Evolutionary conservation across 2,113 vertebrate genomes (phyloP), one percentile per base, ranked within the genome.

Genomic region (Rana temporaria): DNA sequence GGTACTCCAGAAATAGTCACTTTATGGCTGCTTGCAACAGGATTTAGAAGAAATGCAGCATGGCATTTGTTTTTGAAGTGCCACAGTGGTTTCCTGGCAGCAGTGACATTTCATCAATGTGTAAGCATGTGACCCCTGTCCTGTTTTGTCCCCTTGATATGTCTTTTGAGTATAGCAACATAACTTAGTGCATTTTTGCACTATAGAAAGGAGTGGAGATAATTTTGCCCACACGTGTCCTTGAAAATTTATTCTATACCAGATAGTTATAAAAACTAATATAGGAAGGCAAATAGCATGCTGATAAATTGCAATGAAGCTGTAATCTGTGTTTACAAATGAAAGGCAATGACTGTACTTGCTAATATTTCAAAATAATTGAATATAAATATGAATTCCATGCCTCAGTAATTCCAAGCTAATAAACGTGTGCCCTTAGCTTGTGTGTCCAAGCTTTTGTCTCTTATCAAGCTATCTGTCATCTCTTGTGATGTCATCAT

Each of bases 401-500:
- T 1, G n/a, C 26, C 55, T n/a, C 4, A 74, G 30, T 8, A 7
- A 16, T 73, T 57, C 70, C 22, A 26, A 71, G 52, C 56, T 24
- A 2, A 55, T 20, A 11, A 71, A 12, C 48, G 55, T 20, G 8
- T 71, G 48, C 20, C 24, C 71, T 56, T 11, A 30, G 55, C 20
- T 60, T 32, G 16, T 57, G 70, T 57, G 22, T 56, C 34, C 55
- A 57, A 32, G 19, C 56, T 19, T 57, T 32, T 24, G 30, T 56
- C 17, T 52, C 26, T 73, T 55, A 59, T 74, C 70, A 3, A 16
- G 55, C 26, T n/a, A 17, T 60, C 71, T 38, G 55, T 74, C 55
- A 60, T 74, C 56, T 15, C 30, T 3, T 74, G 32, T 74, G 71
- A 74, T 34, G 19, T 60, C 71, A 74, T 38, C 71, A 19, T 74